Evolutionary conservation across 2,797 vertebrate species (phyloP).

Genomic region (Rallus crepitans): DNA sequence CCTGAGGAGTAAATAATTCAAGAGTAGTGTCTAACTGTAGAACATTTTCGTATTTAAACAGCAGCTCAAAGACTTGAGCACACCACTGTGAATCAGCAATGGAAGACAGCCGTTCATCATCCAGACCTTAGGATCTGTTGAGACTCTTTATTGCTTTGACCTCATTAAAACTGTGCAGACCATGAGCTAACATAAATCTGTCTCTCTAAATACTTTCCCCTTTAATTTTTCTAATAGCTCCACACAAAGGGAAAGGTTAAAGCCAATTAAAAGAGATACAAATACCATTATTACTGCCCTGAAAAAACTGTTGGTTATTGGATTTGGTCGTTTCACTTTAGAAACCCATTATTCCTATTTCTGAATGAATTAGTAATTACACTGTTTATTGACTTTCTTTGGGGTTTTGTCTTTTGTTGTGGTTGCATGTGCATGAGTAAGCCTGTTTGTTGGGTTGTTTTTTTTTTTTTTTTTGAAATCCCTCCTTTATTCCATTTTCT

Average conservation of each 20-base stretch:
- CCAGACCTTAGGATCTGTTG: slow-evolving; percentile 56
- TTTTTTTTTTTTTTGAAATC: not conserved
- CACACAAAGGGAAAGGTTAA: slow-evolving; percentile 78
- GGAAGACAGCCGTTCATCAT: slow-evolving; percentile 63
- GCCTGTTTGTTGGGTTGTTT: too few species aligned
- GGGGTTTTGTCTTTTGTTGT: not conserved
- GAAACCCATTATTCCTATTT: slow-evolving; percentile 64
- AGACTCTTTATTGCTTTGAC: slow-evolving; percentile 76
- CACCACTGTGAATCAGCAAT: not conserved
- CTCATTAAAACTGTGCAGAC: slow-evolving; percentile 78
- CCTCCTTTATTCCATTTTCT: not conserved
- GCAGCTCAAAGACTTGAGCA: not conserved
- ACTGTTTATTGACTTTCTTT: slow-evolving; percentile 64
- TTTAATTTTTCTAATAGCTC: slow-evolving; percentile 78
- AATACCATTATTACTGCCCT: slow-evolving; percentile 72
- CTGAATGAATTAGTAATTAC: slow-evolving; percentile 70
- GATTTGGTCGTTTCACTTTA: slow-evolving; percentile 66
- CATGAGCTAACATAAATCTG: slow-evolving; percentile 69
- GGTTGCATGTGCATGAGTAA: too few species aligned
- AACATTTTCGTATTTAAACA: slow-evolving; percentile 36
- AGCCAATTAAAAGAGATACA: slow-evolving; percentile 77
- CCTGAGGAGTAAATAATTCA: not conserved
- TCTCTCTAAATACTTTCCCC: slow-evolving; percentile 73
- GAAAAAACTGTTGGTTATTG: slow-evolving; percentile 71
- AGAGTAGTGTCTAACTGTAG: not conserved